Evolutionary conservation across 2,888 invertebrate species (phyloP).

Genomic region (Pyrocoelia pectoralis): DNA sequence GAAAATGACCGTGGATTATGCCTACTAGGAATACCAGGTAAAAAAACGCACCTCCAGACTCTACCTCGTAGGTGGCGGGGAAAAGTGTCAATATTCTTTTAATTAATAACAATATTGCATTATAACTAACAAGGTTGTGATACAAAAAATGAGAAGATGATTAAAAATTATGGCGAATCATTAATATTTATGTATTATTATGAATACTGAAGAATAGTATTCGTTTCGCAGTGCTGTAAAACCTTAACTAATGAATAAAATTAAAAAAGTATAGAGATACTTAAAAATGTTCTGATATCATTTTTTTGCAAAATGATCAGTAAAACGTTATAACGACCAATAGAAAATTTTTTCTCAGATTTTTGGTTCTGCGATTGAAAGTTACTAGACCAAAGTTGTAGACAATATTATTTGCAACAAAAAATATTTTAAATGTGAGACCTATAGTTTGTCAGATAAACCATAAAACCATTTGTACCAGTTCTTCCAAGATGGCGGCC

Average conservation of each 20-base stretch:
- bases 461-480: background rate
- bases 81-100: too few species aligned
- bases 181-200: background rate
- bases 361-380: background rate
- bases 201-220: background rate
- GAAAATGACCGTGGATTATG: too few species aligned
- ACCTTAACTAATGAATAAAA: background rate
- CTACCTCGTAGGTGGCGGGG: too few species aligned
- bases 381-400: background rate
- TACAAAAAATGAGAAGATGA: background rate
- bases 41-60: background rate
- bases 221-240: too few species aligned
- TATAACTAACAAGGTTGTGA: background rate
- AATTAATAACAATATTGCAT: too few species aligned
- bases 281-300: background rate
- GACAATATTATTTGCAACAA: background rate
- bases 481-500: conserved; percentile 1
- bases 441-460: conserved; percentile 4
- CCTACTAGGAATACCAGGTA: background rate
- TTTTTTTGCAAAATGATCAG: background rate
- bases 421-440: background rate
- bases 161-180: background rate
- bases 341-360: background rate
- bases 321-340: conserved; percentile 3
- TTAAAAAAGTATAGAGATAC: background rate